These are phyloP conservation scores for Sebastes kiyomatsui DNA, from an alignment of 2,797 vertebrate genomes.

Conservation along the genomic window DNA sequence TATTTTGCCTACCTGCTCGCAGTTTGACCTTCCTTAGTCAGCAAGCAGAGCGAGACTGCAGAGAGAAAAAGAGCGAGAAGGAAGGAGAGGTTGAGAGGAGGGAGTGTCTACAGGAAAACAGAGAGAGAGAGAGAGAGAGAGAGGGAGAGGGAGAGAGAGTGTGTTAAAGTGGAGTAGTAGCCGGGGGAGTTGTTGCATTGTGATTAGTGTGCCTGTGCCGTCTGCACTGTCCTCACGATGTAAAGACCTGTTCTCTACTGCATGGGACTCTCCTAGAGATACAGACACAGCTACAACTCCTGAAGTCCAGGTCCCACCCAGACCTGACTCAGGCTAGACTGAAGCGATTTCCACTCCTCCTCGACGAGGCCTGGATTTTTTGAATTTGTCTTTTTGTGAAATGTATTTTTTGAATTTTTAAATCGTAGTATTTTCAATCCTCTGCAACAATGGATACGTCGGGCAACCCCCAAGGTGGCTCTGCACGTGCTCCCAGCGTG, in stretches of 20 bases:
- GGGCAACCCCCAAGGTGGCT: slow-evolving; percentile 53
- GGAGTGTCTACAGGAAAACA: slow-evolving; percentile 51
- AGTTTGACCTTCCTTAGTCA: slow-evolving; percentile 81
- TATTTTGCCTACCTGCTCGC: slow-evolving; percentile 59
- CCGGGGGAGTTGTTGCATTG: slow-evolving; percentile 64
- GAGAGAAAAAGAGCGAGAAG: slow-evolving; percentile 51
- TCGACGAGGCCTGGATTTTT: neutral
- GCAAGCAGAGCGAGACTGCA: slow-evolving; percentile 70
- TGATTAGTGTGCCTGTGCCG: slow-evolving; percentile 49
- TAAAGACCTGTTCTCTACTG: slow-evolving; percentile 30
- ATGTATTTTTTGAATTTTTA: slow-evolving; percentile 23
- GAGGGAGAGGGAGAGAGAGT: slow-evolving; percentile 12
- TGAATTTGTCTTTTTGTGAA: neutral
- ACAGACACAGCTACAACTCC: neutral
- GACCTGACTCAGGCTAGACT: neutral
- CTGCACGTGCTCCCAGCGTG: slow-evolving; percentile 33
- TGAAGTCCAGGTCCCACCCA: slow-evolving; percentile 9
- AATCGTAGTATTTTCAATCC: slow-evolving; percentile 1
- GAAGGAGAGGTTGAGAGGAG: slow-evolving; percentile 48
- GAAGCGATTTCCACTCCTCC: slow-evolving; percentile 5
- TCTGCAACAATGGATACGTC: slow-evolving; percentile 52
- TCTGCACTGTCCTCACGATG: slow-evolving; percentile 24
- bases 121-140: slow-evolving; percentile 16
- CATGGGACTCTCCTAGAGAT: slow-evolving; percentile 4
- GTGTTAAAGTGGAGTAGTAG: slow-evolving; percentile 66